Evolutionary conservation across 2,797 vertebrate species (phyloP).

Genomic region (Alosa sapidissima): DNA sequence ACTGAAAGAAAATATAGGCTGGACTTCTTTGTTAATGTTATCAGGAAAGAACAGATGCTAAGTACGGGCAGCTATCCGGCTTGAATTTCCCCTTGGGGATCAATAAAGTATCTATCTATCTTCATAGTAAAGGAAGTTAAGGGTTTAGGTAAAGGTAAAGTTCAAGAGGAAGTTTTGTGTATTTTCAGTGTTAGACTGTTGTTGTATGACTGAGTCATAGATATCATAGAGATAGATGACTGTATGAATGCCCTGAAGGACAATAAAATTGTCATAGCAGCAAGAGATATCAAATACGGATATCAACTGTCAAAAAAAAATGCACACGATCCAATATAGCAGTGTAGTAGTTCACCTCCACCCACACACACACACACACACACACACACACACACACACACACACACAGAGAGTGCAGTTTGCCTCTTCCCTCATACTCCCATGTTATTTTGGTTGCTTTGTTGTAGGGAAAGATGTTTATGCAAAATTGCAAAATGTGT

Average conservation of each 20-base stretch:
- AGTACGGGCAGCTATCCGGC: background rate
- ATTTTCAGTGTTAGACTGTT: background rate
- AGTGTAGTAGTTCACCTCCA: no score
- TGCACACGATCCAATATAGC: no score
- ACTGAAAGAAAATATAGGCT: background rate
- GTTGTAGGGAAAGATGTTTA: background rate
- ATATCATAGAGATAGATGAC: no score
- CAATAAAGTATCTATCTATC: no score
- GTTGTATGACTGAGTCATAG: no score
- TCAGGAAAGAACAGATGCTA: background rate
- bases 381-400: conserved; percentile 10
- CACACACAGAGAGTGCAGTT: background rate
- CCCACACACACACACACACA: background rate
- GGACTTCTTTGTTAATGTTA: background rate
- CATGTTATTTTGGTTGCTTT: background rate
- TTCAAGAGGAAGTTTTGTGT: background rate
- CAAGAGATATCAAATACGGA: no score
- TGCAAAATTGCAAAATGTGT: background rate
- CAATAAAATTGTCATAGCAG: no score
- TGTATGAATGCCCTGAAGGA: no score
- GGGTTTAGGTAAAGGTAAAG: no score
- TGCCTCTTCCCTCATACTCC: background rate
- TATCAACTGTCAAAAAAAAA: no score
- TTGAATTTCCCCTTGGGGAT: no score
- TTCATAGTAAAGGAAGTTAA: background rate